These are phyloP conservation scores for Formicarius rufipectus DNA, from an alignment of 2,113 vertebrate genomes.

Conservation along the genomic window DNA sequence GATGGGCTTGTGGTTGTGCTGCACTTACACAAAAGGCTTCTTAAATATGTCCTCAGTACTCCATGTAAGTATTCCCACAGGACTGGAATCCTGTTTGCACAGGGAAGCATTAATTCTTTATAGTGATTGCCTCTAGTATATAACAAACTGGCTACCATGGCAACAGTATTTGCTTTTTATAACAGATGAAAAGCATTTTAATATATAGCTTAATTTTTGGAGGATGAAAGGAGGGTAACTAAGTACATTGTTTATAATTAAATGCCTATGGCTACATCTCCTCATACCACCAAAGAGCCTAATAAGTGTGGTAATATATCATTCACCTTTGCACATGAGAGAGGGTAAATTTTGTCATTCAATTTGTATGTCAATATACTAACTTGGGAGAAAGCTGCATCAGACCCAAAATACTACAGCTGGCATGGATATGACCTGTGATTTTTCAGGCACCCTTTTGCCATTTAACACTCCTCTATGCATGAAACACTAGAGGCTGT, in stretches of 20 bases:
- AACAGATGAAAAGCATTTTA: background rate
- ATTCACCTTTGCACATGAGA: background rate
- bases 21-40: background rate
- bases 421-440: background rate
- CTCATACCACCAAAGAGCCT: background rate
- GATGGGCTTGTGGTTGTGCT: background rate
- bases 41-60: background rate
- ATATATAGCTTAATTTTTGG: background rate
- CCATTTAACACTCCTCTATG: background rate
- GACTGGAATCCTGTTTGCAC: background rate
- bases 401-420: background rate
- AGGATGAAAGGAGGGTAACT: background rate
- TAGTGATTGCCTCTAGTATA: background rate
- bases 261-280: background rate
- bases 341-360: background rate
- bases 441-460: background rate
- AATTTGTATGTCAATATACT: background rate
- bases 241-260: background rate
- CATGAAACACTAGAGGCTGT: fast-evolving
- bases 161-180: background rate
- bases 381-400: background rate
- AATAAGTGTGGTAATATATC: background rate
- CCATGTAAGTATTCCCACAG: background rate
- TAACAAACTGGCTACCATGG: background rate
- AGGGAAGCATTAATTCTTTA: background rate